phyloP scores from a whole-genome alignment of 2,797 vertebrate genomes.

The Pterois miles region DNA sequence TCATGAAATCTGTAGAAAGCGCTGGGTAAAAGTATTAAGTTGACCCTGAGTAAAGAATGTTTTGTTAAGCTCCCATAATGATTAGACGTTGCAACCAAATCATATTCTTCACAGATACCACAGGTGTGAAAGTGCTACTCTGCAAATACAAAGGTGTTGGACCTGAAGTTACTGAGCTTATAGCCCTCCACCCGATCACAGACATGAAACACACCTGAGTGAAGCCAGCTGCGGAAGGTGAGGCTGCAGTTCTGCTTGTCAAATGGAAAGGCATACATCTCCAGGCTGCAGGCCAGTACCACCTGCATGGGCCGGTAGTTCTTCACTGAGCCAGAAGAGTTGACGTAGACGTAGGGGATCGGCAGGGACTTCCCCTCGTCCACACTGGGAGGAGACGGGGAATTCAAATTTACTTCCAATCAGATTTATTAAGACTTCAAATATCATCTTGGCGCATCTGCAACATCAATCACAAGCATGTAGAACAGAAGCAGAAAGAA shows the following conservation, averaged over 20 bases:
- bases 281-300: conserved; percentile 86
- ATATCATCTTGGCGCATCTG: too few species aligned
- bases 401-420: background rate
- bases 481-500: too few species aligned
- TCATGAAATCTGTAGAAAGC: background rate
- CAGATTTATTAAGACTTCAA: background rate
- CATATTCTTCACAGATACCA: background rate
- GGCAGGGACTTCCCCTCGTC: conserved; percentile 82
- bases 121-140: background rate
- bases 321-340: conserved; percentile 87
- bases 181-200: background rate
- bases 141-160: background rate
- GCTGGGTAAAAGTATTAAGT: background rate
- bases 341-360: conserved; percentile 89
- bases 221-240: conserved; percentile 89
- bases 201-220: conserved; percentile 82
- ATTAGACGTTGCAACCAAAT: background rate
- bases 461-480: background rate
- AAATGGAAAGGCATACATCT: conserved; percentile 90
- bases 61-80: background rate
- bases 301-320: conserved; percentile 89
- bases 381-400: conserved; percentile 72
- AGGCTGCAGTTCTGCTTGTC: conserved; percentile 92
- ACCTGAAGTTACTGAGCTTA: background rate
- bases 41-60: background rate